Evolutionary conservation across 2,113 vertebrate species (phyloP).

Genomic region (Oplegnathus fasciatus): DNA sequence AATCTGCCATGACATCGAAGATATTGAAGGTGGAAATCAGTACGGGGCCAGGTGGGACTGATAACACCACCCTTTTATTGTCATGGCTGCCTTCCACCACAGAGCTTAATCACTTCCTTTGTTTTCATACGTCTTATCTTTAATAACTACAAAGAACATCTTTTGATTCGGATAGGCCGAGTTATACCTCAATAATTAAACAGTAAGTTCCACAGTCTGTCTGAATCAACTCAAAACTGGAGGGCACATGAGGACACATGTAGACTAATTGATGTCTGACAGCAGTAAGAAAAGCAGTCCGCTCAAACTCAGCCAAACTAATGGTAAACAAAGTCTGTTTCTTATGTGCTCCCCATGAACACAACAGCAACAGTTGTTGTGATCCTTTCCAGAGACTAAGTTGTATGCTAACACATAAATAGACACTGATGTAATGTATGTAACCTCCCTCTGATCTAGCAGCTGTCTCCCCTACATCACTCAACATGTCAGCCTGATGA

Average conservation of each 20-base stretch:
- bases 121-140: conserved; percentile 25
- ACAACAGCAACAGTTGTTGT: conserved; percentile 16
- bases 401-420: conserved; percentile 40
- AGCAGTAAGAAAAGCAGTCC: not conserved
- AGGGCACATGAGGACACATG: conserved; percentile 14
- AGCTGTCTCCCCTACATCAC: conserved; percentile 57
- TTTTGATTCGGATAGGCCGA: not conserved
- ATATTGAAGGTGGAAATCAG: conserved; percentile 28
- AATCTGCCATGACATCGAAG: conserved; percentile 30
- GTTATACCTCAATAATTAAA: not conserved
- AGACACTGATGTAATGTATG: conserved; percentile 66
- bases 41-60: not conserved
- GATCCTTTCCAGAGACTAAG: conserved; percentile 30
- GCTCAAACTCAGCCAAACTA: not conserved
- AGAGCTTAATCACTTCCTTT: not conserved
- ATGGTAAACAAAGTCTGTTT: conserved; percentile 59
- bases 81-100: conserved; percentile 3
- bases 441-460: conserved; percentile 45
- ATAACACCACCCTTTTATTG: conserved; percentile 14
- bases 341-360: conserved; percentile 39
- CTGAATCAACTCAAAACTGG: conserved; percentile 5
- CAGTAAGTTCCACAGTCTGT: not conserved
- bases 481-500: conserved; percentile 29
- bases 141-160: conserved; percentile 6
- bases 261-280: not conserved